Percentiles rank a stretch among this genome's conserved stretches.
These are phyloP conservation scores for Drosophila santomea DNA, from an alignment of 1,140 invertebrate genomes.

Conservation along the genomic window DNA sequence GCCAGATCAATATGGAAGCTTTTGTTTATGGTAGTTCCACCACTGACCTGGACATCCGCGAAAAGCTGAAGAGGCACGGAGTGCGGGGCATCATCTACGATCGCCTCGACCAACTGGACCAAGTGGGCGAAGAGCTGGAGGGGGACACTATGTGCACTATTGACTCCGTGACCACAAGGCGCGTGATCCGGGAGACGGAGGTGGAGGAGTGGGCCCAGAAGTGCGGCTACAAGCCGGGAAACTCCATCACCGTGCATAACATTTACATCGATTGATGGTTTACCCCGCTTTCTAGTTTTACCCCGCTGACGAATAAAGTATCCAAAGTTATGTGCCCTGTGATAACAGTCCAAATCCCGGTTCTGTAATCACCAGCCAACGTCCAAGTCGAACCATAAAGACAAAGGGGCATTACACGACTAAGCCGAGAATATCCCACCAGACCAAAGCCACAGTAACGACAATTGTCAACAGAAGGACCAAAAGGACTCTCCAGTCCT, in stretches of 20 bases:
- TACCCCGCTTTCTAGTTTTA: not conserved
- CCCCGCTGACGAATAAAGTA: slow-evolving; percentile 4
- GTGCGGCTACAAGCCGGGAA: slow-evolving; percentile 10
- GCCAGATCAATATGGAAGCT: slow-evolving; percentile 11
- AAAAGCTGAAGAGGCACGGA: slow-evolving; percentile 23
- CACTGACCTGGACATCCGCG: not conserved
- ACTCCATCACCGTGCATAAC: not conserved
- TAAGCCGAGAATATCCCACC: slow-evolving; percentile 80
- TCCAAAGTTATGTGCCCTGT: slow-evolving; percentile 35
- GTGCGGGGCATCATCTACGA: slow-evolving; percentile 54
- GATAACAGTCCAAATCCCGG: slow-evolving; percentile 52
- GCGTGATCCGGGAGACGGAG: slow-evolving; percentile 16
- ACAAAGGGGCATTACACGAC: slow-evolving; percentile 68
- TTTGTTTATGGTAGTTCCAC: slow-evolving; percentile 24
- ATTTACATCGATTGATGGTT: not conserved
- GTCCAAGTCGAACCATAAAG: slow-evolving; percentile 47
- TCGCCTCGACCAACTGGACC: slow-evolving; percentile 55
- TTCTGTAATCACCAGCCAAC: slow-evolving; percentile 49
- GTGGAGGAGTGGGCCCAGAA: slow-evolving; percentile 37
- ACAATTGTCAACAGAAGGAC: slow-evolving; percentile 23
- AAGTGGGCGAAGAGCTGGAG: slow-evolving; percentile 35
- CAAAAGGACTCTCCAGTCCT: not conserved
- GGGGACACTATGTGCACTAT: slow-evolving; percentile 44
- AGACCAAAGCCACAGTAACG: slow-evolving; percentile 39
- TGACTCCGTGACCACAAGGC: slow-evolving; percentile 35